Evolutionary conservation across 2,888 invertebrate species (phyloP).

Genomic region (Serrognathus titanus): DNA sequence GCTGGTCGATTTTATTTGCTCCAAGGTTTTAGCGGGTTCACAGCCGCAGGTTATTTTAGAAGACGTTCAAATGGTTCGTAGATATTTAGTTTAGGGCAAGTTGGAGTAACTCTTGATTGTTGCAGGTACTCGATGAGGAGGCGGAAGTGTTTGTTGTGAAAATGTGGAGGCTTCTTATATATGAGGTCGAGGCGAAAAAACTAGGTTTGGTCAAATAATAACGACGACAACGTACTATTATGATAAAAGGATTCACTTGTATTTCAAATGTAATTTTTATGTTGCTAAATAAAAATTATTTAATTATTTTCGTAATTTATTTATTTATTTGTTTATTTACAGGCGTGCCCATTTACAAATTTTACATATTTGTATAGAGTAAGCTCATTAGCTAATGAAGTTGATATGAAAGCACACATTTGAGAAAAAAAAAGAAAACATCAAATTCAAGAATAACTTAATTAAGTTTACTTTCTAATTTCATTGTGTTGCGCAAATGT

Average conservation of each 20-base stretch:
- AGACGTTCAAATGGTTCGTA: slow-evolving; percentile 94
- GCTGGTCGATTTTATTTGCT: slow-evolving; percentile 98
- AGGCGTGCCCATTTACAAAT: too few relatives aligned
- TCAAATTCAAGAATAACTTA: too few relatives aligned
- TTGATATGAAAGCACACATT: too few relatives aligned
- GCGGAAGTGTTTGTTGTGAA: slow-evolving; percentile 99
- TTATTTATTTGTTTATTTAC: background rate
- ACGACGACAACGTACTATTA: slow-evolving; percentile 4
- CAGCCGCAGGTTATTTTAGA: slow-evolving; percentile 92
- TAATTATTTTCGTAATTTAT: slow-evolving; percentile 8
- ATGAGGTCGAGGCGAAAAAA: slow-evolving; percentile 98
- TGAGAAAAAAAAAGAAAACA: too few relatives aligned
- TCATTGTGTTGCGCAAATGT: too few relatives aligned
- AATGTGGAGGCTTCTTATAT: slow-evolving; percentile 99
- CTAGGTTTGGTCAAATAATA: slow-evolving; percentile 77
- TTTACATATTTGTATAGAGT: too few relatives aligned
- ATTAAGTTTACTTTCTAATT: too few relatives aligned
- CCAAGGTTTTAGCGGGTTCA: slow-evolving; percentile 92
- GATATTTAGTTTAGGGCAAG: background rate
- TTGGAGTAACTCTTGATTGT: background rate
- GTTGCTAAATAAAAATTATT: slow-evolving; percentile 20
- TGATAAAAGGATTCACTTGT: background rate
- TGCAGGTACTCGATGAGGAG: slow-evolving; percentile 96
- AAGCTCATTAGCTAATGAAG: too few relatives aligned
- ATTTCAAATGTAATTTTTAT: slow-evolving; percentile 17